Conservation (phyloP, 2,797 vertebrate genomes). For the Rousettus madagascariensis region DNA sequence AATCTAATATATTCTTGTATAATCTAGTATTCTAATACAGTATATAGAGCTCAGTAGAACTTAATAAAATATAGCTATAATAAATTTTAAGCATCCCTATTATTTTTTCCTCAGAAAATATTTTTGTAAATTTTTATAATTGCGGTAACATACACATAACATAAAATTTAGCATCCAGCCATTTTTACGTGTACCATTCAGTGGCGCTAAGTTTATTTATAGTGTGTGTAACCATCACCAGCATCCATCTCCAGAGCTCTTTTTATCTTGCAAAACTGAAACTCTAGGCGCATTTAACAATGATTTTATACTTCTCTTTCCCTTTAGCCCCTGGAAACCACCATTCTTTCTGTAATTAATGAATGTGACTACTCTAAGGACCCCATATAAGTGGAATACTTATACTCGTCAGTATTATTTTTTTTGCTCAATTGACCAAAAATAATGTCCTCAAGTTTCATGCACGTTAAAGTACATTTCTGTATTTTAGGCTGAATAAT, state of each 20-base stretch:
- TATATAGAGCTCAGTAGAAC: neutral
- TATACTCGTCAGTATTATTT: neutral
- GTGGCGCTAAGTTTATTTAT: neutral
- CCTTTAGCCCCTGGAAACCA: neutral
- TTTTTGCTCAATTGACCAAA: neutral
- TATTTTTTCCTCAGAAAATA: neutral
- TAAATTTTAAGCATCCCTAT: neutral
- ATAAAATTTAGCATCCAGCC: neutral
- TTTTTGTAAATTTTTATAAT: neutral
- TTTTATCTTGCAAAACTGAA: neutral
- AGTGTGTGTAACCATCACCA: neutral
- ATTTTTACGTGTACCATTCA: neutral
- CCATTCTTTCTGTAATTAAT: neutral
- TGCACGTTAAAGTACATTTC: neutral
- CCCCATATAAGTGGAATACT: neutral
- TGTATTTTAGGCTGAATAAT: neutral
- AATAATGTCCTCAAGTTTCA: neutral
- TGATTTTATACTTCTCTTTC: neutral
- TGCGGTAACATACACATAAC: neutral
- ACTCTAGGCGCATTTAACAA: neutral
- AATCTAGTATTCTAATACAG: neutral
- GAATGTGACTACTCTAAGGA: neutral
- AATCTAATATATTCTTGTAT: neutral
- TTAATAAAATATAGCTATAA: neutral
- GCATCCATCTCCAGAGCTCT: neutral